Conservation (phyloP, 2,888 invertebrate genomes). For the Lumbricus terrestris region DNA sequence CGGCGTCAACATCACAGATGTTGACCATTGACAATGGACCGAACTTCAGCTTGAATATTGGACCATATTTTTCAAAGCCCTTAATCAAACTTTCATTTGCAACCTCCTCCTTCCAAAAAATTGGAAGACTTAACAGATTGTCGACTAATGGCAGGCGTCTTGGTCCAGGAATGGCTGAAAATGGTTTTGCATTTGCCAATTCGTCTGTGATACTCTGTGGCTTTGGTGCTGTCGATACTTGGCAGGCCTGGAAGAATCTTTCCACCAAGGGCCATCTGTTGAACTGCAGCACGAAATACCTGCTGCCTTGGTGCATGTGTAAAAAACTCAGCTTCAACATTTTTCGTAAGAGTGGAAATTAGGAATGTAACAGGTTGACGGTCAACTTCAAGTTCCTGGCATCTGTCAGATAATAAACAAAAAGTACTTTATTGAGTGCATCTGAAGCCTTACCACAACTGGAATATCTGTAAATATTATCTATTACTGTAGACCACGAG, state of each 20-base stretch:
- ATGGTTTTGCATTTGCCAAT: conserved; percentile 15
- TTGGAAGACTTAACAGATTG: not conserved
- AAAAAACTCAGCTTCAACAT: not conserved
- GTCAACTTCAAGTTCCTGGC: not conserved
- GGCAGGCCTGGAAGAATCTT: not conserved
- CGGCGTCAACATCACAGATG: conserved; percentile 15
- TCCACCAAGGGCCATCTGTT: not conserved
- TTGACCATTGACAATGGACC: conserved; percentile 4
- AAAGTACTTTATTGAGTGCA: too few relatives aligned
- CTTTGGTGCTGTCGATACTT: not conserved
- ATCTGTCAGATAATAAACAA: not conserved
- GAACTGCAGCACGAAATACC: not conserved
- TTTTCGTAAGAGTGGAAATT: not conserved
- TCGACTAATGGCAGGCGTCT: not conserved
- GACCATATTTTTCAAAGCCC: conserved; percentile 22
- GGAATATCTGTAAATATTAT: too few relatives aligned
- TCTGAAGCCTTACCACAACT: too few relatives aligned
- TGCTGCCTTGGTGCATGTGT: not conserved
- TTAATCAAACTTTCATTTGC: not conserved
- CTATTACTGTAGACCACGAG: too few relatives aligned
- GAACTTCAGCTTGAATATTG: conserved; percentile 15
- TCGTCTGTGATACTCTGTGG: not conserved
- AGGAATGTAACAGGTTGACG: not conserved
- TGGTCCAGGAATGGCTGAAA: conserved; percentile 22
- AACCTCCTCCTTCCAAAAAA: not conserved